Conservation (phyloP, 2,113 vertebrate species). For the Piprites chloris region DNA sequence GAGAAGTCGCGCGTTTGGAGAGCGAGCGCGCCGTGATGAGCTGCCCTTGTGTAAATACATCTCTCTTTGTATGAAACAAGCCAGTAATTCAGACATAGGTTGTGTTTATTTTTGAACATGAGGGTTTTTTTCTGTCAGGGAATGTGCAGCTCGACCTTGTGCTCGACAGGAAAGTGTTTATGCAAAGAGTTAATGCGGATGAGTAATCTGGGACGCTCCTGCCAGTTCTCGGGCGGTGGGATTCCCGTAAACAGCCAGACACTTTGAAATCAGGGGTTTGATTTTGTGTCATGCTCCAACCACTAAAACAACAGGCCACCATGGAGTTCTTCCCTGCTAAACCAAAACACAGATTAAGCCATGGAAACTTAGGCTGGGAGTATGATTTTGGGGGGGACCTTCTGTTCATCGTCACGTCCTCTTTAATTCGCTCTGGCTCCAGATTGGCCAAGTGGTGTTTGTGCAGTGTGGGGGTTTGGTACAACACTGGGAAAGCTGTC, state of each 20-base stretch:
- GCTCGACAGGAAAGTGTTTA: slow-evolving; percentile 64
- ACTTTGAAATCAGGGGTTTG: slow-evolving; percentile 73
- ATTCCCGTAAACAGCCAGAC: slow-evolving; percentile 70
- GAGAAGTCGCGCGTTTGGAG: background rate
- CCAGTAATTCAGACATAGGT: slow-evolving; percentile 6
- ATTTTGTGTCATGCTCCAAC: slow-evolving; percentile 72
- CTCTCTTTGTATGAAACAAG: background rate
- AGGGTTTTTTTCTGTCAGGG: slow-evolving; percentile 13
- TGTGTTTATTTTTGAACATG: slow-evolving; percentile 60
- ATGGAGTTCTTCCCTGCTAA: slow-evolving; percentile 54
- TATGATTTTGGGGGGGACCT: slow-evolving; percentile 37
- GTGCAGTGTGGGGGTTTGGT: background rate
- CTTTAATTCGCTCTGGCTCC: background rate
- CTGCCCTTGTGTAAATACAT: slow-evolving; percentile 34
- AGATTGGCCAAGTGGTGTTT: background rate
- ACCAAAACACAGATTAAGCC: slow-evolving; percentile 49
- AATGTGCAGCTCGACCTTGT: slow-evolving; percentile 25
- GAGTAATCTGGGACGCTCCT: slow-evolving; percentile 56
- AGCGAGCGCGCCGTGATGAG: background rate
- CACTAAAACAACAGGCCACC: slow-evolving; percentile 69
- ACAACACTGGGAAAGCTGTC: background rate
- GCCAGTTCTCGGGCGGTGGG: slow-evolving; percentile 70
- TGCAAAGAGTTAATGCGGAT: slow-evolving; percentile 64
- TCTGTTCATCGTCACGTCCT: background rate
- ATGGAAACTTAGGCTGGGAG: slow-evolving; percentile 58